Evolutionary conservation across 2,797 vertebrate genomes (phyloP), one percentile per base, ranked within the genome.

Genomic region (Heteromormyrus szaboi): DNA sequence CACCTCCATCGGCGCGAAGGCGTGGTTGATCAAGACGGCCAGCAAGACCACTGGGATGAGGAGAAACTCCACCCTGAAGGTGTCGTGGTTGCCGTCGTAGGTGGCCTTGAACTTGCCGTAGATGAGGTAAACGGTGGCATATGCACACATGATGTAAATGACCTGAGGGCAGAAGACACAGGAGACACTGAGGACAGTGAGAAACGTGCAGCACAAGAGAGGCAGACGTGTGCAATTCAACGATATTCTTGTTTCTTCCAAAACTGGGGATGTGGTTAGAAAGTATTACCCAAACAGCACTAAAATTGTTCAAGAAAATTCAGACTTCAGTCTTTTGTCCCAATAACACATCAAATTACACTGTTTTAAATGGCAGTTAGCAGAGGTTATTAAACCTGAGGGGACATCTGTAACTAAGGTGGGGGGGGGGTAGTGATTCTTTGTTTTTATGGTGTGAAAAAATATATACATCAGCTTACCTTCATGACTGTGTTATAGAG

Each of bases 41-140:
- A 99, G 97, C 48, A 98, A 98, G 33, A 97, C 98, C 0, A 99
- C 98, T 0, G 99, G 99, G 90, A 99, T 97, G 9, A 99, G 94
- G 90, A 99, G 96, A 89, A 99, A 99, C 95, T 99, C 98, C 91
- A 98, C 95, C 91, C 98, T 95, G 95, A 99, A 99, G 2, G 97
- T 99, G 93, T 99, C 98, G 0, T 99, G 98, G 94, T 99, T 99
- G n/a, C 98, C 98, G 46, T 99, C 99, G 0, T 99, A 99, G 89
- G 98, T 99, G 29, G 98, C 98, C 94, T 98, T 98, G 94, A 99
- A 99, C 92, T 99, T 99, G 89, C 95, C 93, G 92, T 99, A 99
- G 96, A 99, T 98, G 95, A 99, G 94, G 93, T 99, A 99, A 89
- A 99, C 95, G 0, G 99, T 99, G 93, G 98, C 97, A 11, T 97